Evolutionary conservation across 2,888 invertebrate species (phyloP), one percentile per base, ranked within the genome.

Genomic region (Lasioglossum calceatum): DNA sequence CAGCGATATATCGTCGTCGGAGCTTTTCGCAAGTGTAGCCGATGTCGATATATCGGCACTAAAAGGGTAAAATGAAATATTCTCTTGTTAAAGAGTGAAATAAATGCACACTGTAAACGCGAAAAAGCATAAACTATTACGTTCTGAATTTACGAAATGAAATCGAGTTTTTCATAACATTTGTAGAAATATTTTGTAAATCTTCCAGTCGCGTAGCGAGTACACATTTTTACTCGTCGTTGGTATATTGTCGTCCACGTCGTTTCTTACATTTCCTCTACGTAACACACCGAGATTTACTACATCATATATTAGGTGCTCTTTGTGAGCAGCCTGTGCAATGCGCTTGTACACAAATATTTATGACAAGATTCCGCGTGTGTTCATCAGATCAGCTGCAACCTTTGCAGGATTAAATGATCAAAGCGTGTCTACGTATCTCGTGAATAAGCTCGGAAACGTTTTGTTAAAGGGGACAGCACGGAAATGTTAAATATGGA

Each of bases 21-120:
- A 7, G 32, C 64, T 32, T 64, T 32, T 64, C 32, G 32, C 64
- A 64, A 32, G 64, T 64, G 32, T 64, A 47, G 14, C 23, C 10
- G 50, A 74, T 74, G 32, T 32, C 64, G 64, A 64, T 64, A 32
- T 64, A 64, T 64, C 27, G 27, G 64, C 64, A 32, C 64, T 64
- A 32, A 64, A 32, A n/a, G 64, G 64, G 32, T 64, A 19, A 27
- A 64, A 64, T 8, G 32, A 64, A 32, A 64, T 19, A 64, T 32
- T 32, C 32, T 32, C 64, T 64, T 32, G 32, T 8, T 7, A 32
- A 64, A 32, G 8, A 32, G 19, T 19, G 19, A 64, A 64, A 32
- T 64, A 3, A 16, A 32, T 19, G 32, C 19, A 32, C 0, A 32
- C 16, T 16, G 32, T 16, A 16, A 64, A 16, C 2, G 64, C 19